Conservation (phyloP, 2,888 invertebrate genomes). For the Ypsolopha sequella region DNA sequence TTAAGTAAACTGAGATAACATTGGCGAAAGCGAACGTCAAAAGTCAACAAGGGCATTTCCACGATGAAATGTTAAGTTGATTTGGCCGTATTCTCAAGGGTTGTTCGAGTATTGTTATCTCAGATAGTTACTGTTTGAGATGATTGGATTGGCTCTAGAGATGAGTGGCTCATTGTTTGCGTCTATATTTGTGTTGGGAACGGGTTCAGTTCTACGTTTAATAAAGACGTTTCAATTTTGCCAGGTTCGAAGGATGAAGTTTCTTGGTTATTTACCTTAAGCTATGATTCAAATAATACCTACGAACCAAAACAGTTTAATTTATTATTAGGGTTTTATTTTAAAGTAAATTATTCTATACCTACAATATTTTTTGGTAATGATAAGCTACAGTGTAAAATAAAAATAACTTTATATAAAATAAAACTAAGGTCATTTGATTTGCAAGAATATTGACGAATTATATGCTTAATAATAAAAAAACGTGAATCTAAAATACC, state of each 20-base stretch:
- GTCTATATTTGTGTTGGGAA: slow-evolving; percentile 25
- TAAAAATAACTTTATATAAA: no score
- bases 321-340: no score
- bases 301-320: no score
- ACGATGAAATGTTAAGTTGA: slow-evolving; percentile 60
- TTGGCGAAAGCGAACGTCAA: slow-evolving; percentile 44
- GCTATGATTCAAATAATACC: no score
- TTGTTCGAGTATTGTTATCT: slow-evolving; percentile 50
- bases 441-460: no score
- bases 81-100: slow-evolving; percentile 62
- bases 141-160: slow-evolving; percentile 60
- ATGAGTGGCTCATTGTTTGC: slow-evolving; percentile 51
- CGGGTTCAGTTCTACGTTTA: not conserved
- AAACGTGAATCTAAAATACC: no score
- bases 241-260: not conserved
- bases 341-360: no score
- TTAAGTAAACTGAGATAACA: slow-evolving; percentile 71
- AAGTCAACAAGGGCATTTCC: slow-evolving; percentile 62
- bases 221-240: slow-evolving; percentile 1
- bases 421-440: no score
- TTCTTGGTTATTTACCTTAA: no score
- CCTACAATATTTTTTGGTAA: no score
- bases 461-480: no score
- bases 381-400: no score
- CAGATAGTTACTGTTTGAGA: slow-evolving; percentile 60